Evolutionary conservation across 2,797 vertebrate species (phyloP).

Genomic region (Miichthys miiuy): DNA sequence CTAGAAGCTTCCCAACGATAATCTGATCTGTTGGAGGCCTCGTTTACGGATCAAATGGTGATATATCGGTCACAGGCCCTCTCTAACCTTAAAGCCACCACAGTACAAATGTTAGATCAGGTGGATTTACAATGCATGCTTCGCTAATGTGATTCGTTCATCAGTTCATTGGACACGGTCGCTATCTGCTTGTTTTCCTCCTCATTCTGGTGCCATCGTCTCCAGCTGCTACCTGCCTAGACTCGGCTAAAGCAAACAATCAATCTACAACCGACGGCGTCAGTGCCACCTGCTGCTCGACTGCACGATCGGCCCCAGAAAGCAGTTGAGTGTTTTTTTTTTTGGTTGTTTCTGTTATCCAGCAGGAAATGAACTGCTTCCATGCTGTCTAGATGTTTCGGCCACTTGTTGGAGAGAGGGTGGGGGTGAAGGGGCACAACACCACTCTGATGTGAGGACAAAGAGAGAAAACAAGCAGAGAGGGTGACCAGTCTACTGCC

Average conservation of each 20-base stretch:
- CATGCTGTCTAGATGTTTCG: constrained; percentile 12
- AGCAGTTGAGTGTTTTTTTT: constrained; percentile 2
- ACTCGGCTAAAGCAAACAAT: neutral
- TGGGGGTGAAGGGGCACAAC: neutral
- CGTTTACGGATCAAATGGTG: neutral
- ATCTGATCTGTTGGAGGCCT: neutral
- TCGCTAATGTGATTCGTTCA: neutral
- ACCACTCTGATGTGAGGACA: constrained; percentile 1
- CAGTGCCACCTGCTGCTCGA: constrained; percentile 4
- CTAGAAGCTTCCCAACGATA: neutral
- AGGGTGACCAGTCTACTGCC: constrained; percentile 7
- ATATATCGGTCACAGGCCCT: neutral
- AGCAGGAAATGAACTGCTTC: constrained; percentile 18
- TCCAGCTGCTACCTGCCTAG: neutral
- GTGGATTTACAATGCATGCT: neutral
- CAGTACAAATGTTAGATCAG: neutral
- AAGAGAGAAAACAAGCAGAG: constrained; percentile 16
- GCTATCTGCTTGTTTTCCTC: no score
- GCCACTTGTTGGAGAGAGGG: neutral
- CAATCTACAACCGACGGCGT: neutral
- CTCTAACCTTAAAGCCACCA: no score
- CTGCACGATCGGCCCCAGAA: neutral
- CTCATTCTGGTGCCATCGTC: neutral
- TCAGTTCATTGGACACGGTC: no score
- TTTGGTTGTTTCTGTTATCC: neutral